Evolutionary conservation across 1,140 invertebrate species (phyloP).

Genomic region (Apocrypta bakeri): DNA sequence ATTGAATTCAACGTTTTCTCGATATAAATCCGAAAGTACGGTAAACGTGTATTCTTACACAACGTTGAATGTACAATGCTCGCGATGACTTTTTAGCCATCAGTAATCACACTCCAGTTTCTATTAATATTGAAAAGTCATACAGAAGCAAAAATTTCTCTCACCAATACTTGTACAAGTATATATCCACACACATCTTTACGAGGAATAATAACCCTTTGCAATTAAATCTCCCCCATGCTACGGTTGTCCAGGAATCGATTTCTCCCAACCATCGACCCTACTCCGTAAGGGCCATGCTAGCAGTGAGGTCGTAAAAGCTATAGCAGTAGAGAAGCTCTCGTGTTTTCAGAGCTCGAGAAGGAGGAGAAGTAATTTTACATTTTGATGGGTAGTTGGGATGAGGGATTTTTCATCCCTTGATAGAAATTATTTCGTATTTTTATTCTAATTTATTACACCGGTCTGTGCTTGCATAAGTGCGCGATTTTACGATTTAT

Average conservation of each 20-base stretch:
- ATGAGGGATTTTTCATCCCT: not conserved
- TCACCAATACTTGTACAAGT: too few relatives aligned
- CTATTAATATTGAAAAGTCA: too few relatives aligned
- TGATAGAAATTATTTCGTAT: not conserved
- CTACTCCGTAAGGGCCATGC: not conserved
- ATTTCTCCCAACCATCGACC: not conserved
- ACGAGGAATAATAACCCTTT: not conserved
- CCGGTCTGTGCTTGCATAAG: too few relatives aligned
- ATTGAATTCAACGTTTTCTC: not conserved
- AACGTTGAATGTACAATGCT: too few relatives aligned
- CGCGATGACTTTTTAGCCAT: too few relatives aligned
- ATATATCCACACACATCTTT: not conserved
- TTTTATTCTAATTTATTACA: too few relatives aligned
- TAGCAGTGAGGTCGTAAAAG: not conserved
- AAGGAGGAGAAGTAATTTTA: not conserved
- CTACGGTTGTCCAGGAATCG: not conserved
- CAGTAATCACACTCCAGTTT: too few relatives aligned
- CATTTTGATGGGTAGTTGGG: not conserved
- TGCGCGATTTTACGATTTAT: too few relatives aligned
- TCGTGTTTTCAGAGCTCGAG: not conserved
- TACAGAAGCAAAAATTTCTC: too few relatives aligned
- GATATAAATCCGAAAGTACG: not conserved
- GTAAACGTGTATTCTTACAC: too few relatives aligned
- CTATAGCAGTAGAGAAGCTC: not conserved
- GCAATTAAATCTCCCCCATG: not conserved